Evolutionary conservation across 2,113 vertebrate genomes (phyloP).

Genomic region (Leptobrachium ailaonicum): DNA sequence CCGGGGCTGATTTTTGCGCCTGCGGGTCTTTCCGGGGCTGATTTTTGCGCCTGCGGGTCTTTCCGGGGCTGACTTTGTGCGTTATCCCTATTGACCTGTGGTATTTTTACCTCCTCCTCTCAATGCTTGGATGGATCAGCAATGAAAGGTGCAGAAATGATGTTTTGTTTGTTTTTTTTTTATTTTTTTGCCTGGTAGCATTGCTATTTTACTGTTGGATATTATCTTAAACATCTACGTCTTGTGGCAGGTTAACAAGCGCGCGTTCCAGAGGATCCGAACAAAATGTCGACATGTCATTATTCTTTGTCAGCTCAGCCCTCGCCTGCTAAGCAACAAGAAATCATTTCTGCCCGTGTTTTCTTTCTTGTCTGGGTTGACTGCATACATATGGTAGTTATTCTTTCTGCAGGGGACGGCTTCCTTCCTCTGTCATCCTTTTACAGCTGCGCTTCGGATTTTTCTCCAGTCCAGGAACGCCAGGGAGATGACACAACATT

Average conservation of each 20-base stretch:
- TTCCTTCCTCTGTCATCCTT: slow-evolving; percentile 28
- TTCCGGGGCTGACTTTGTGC: too few species aligned
- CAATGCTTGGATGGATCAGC: background rate
- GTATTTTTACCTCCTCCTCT: too few species aligned
- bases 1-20: too few species aligned
- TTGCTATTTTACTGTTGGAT: slow-evolving; percentile 18
- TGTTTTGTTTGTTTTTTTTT: too few species aligned
- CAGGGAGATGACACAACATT: background rate
- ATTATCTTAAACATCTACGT: slow-evolving; percentile 37
- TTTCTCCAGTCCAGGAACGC: slow-evolving; percentile 6
- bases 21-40: too few species aligned
- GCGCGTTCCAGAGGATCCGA: slow-evolving; percentile 25
- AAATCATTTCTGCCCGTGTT: slow-evolving; percentile 37
- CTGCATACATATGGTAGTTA: slow-evolving; percentile 47
- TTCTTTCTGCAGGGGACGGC: slow-evolving; percentile 32
- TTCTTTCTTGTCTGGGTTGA: slow-evolving; percentile 39
- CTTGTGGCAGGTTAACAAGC: slow-evolving; percentile 43
- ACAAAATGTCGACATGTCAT: slow-evolving; percentile 43
- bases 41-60: too few species aligned
- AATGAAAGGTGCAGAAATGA: background rate
- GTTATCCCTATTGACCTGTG: too few species aligned
- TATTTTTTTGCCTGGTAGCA: slow-evolving; percentile 15
- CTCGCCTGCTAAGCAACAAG: slow-evolving; percentile 43
- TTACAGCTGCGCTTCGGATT: slow-evolving; percentile 32
- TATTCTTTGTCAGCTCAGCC: slow-evolving; percentile 45